phyloP scores from a whole-genome alignment of 2,113 vertebrate species.

The Pterocles burchelli region DNA sequence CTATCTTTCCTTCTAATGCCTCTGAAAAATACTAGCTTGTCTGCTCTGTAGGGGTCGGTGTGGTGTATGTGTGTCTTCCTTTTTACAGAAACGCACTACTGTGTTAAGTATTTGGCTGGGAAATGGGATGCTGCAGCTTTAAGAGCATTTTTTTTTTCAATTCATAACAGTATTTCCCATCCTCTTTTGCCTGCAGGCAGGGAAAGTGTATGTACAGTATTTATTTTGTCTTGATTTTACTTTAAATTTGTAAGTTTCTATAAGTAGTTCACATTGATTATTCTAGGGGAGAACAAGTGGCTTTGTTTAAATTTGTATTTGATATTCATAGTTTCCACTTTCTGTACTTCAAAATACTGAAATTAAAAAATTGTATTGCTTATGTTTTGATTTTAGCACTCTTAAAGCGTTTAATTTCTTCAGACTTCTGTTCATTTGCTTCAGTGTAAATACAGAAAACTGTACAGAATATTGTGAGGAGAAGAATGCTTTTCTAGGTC shows the following conservation, averaged over 20 bases:
- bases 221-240: conserved; percentile 81
- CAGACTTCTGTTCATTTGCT: conserved; percentile 44
- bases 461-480: neutral
- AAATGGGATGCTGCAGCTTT: conserved; percentile 81
- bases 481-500: neutral
- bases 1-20: conserved; percentile 69
- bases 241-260: conserved; percentile 82
- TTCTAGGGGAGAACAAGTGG: conserved; percentile 77
- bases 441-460: conserved; percentile 45
- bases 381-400: conserved; percentile 80
- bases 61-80: conserved; percentile 72
- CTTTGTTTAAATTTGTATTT: conserved; percentile 84
- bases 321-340: conserved; percentile 79
- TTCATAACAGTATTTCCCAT: conserved; percentile 82
- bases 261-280: conserved; percentile 78
- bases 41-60: conserved; percentile 69
- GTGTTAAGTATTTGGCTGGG: conserved; percentile 77
- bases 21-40: conserved; percentile 66
- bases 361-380: conserved; percentile 83
- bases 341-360: conserved; percentile 83
- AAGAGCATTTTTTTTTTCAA: conserved; percentile 74
- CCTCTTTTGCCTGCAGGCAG: conserved; percentile 85
- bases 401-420: conserved; percentile 73
- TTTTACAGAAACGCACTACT: conserved; percentile 76
- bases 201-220: conserved; percentile 85